Base-by-base conservation (phyloP, 2,888 invertebrate genomes). In the Microctonus aethiopoides region DNA sequence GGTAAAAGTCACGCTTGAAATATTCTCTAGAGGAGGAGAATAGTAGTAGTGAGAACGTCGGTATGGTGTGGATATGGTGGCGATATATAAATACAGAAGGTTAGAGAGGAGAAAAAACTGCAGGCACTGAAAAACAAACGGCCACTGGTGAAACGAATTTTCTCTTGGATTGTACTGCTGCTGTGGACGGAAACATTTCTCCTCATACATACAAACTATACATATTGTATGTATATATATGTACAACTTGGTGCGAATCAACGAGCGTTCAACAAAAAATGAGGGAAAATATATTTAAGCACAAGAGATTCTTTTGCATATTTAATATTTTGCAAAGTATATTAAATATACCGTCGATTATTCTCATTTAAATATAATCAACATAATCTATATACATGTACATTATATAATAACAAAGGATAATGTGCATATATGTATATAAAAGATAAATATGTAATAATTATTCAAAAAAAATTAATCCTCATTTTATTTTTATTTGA, bases 1-100 rank as follows among this genome's bases (percentile, higher is more conserved):
- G 61, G 70, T 73, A 62, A 72, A 76, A 76, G 68, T 76, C 73
- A 70, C 57, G 69, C 73, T 67, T 67, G 75, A 73, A 73, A 68
- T 67, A 73, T 70, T 62, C 46, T 64, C 68, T 34, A 22, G 36
- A 36, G 56, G 41, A 16, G 32, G 39, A 51, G 32, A n/a, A n/a
- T n/a, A n/a, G n/a, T n/a, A n/a, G n/a, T 16, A n/a, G 16, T 16
- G 20, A 16, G 46, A 7, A 20, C 20, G 20, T 6, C 7, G 16
- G 16, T 36, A 11, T 36, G 39, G 39, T 6, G n/a, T n/a, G 13
- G 13, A 13, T 39, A n/a, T 39, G 39, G n/a, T 13, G 39, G 39
- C n/a, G 39, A 39, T n/a, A n/a, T n/a, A n/a, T n/a, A n/a, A 64
- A 64, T 72, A 62, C 63, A 41, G 46, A 22, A 56, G 60, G 59